phyloP scores from a whole-genome alignment of 1,140 invertebrate genomes.

The Anastrepha ludens region DNA sequence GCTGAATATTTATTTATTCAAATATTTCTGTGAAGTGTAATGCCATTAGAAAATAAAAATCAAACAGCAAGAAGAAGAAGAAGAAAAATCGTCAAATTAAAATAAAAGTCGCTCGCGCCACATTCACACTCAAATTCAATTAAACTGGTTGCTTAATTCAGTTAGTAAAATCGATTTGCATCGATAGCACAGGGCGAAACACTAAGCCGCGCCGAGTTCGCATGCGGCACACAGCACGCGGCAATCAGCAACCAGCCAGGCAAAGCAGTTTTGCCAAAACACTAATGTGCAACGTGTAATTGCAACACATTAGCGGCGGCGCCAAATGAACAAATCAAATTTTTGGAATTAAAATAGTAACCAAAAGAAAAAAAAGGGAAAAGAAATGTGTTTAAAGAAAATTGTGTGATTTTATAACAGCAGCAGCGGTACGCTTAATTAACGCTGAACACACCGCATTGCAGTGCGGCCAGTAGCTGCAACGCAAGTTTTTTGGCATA shows the following conservation, averaged over 20 bases:
- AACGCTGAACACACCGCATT: neutral
- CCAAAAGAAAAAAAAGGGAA: too few relatives aligned
- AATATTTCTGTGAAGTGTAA: neutral
- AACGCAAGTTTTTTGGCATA: neutral
- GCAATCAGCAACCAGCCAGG: neutral
- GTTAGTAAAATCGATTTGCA: slow-evolving; percentile 41
- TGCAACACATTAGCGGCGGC: neutral
- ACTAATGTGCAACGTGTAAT: neutral
- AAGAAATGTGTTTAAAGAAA: neutral
- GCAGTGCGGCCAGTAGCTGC: neutral
- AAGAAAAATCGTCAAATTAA: neutral
- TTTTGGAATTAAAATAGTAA: neutral
- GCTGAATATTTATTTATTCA: slow-evolving; percentile 4
- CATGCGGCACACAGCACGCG: neutral
- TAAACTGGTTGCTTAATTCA: slow-evolving; percentile 56
- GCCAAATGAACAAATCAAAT: neutral
- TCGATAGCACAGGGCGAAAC: neutral
- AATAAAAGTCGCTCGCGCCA: neutral
- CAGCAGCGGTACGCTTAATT: neutral
- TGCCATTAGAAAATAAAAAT: neutral
- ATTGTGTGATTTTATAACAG: neutral
- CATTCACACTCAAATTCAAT: slow-evolving; percentile 43
- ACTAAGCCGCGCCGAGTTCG: neutral
- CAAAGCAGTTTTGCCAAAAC: neutral
- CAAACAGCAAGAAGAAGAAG: neutral